A percentile compares a stretch with the other conserved stretches of the same genome.
phyloP scores from a whole-genome alignment of 2,113 vertebrate species.

The Nothoprocta pentlandii region DNA sequence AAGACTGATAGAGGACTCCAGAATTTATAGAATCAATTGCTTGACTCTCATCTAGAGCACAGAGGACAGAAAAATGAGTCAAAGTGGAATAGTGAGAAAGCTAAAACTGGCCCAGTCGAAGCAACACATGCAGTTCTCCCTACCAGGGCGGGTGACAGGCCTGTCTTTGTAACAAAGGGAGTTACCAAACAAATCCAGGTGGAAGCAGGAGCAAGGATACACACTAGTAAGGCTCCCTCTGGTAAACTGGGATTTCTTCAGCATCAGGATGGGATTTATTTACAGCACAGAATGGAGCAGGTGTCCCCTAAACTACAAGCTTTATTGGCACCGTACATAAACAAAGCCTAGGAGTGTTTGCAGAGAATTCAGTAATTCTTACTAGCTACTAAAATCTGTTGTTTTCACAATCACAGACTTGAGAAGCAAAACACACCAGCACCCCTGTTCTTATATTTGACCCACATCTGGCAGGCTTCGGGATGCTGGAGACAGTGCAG shows the following conservation, averaged over 20 bases:
- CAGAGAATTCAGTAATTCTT: background rate
- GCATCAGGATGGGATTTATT: background rate
- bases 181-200: background rate
- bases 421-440: background rate
- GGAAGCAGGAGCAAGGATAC: background rate
- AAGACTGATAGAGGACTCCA: background rate
- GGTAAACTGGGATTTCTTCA: background rate
- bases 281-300: background rate
- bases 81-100: background rate
- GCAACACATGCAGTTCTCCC: background rate
- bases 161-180: background rate
- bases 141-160: background rate
- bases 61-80: background rate
- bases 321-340: background rate
- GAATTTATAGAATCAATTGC: background rate
- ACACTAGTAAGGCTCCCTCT: background rate
- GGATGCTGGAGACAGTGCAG: background rate
- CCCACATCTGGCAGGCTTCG: background rate
- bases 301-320: background rate
- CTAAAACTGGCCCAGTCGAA: background rate
- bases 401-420: background rate
- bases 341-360: background rate
- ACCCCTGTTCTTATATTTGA: background rate
- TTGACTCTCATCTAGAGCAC: background rate
- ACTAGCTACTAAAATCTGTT: no score